These are phyloP conservation scores for Cynopterus sphinx DNA, from an alignment of 2,797 vertebrate genomes.

Conservation along the genomic window DNA sequence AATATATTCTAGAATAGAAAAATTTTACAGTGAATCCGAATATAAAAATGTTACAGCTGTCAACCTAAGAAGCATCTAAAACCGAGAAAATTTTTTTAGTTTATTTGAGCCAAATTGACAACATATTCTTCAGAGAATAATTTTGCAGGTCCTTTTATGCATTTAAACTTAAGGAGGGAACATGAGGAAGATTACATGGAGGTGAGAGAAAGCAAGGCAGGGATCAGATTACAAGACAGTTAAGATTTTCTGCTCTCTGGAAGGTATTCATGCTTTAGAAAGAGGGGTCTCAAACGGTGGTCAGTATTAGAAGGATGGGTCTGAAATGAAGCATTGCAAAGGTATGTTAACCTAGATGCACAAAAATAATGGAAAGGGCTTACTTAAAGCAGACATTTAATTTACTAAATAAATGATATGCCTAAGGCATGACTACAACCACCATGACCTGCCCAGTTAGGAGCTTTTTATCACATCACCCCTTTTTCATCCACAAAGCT, in stretches of 20 bases:
- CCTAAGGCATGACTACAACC: too few species aligned
- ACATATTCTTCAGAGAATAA: not conserved
- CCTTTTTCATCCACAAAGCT: not conserved
- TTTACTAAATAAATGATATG: not conserved
- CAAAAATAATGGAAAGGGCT: not conserved
- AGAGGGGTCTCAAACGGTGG: not conserved
- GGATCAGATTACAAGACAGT: not conserved
- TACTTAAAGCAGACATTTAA: not conserved
- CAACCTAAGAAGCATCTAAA: not conserved
- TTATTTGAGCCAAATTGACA: not conserved
- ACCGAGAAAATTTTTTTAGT: not conserved
- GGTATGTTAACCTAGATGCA: not conserved
- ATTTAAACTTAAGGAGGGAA: not conserved
- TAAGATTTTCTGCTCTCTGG: not conserved
- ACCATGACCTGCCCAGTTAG: not conserved
- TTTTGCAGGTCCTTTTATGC: not conserved
- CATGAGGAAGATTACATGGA: not conserved
- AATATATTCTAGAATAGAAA: slow-evolving; percentile 9
- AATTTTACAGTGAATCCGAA: not conserved
- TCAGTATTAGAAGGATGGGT: not conserved
- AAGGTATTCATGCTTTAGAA: not conserved
- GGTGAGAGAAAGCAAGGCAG: not conserved
- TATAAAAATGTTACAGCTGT: not conserved
- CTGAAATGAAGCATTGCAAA: not conserved
- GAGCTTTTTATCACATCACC: not conserved